Conservation (phyloP, 1,140 invertebrate species). For the Brachionus rotundiformis region DNA sequence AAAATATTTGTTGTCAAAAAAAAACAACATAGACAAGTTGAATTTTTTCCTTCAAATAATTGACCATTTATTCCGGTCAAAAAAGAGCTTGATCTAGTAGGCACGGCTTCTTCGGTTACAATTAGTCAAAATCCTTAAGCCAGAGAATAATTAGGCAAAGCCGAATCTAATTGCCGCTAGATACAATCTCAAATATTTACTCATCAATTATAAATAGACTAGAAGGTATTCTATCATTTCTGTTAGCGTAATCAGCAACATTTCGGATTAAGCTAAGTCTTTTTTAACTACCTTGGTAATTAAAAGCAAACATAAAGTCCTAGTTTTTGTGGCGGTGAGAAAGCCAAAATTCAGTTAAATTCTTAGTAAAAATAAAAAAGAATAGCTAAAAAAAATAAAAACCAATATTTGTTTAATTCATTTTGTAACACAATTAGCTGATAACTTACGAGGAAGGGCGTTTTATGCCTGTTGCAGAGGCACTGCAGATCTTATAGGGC, state of each 20-base stretch:
- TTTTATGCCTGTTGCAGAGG: background rate
- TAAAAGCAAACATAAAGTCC: slow-evolving; percentile 21
- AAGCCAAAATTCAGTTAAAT: background rate
- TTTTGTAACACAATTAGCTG: slow-evolving; percentile 17
- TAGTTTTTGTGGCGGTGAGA: background rate
- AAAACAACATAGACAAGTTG: background rate
- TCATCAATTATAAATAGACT: slow-evolving; percentile 14
- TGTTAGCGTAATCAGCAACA: background rate
- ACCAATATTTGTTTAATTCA: slow-evolving; percentile 34
- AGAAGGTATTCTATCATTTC: slow-evolving; percentile 29
- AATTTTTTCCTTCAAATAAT: slow-evolving; percentile 5
- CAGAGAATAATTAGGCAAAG: background rate
- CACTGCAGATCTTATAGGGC: background rate
- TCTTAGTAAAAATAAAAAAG: slow-evolving; percentile 2
- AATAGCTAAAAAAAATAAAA: too few species aligned
- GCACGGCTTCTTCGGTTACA: background rate
- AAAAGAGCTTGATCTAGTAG: background rate
- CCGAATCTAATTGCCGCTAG: slow-evolving; percentile 14
- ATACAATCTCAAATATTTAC: slow-evolving; percentile 1
- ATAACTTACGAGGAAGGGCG: slow-evolving; percentile 21
- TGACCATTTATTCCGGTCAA: slow-evolving; percentile 18
- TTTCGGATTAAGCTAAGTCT: background rate
- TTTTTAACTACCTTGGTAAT: slow-evolving; percentile 22
- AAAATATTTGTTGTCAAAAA: background rate
- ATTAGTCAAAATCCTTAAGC: slow-evolving; percentile 22